These are phyloP conservation scores for Fregata magnificens DNA, from an alignment of 2,113 vertebrate species.

Conservation along the genomic window DNA sequence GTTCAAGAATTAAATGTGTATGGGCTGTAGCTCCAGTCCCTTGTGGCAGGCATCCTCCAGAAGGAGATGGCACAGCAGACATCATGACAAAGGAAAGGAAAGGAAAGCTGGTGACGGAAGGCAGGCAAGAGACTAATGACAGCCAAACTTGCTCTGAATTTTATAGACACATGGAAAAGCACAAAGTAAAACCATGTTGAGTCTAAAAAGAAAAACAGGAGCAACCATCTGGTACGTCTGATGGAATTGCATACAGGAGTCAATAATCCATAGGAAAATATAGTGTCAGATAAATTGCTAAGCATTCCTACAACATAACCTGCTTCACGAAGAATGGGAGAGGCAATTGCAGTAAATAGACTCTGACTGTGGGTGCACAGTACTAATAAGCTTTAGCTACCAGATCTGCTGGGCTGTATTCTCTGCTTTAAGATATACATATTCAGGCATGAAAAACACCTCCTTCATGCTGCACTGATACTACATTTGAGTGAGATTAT, in stretches of 20 bases:
- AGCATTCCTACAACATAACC: not conserved
- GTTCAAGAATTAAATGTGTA: slow-evolving; percentile 34
- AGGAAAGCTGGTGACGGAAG: not conserved
- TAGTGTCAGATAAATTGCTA: not conserved
- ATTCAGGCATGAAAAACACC: not conserved
- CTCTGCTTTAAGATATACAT: not conserved
- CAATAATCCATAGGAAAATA: not conserved
- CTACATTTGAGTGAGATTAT: slow-evolving; percentile 5
- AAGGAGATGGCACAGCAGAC: not conserved
- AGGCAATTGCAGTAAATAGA: not conserved
- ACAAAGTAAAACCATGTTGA: not conserved
- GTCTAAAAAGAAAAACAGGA: not conserved
- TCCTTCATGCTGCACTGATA: not conserved
- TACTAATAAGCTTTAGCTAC: not conserved
- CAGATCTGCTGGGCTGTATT: not conserved
- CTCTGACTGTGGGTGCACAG: not conserved
- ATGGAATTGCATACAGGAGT: not conserved
- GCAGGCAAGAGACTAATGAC: not conserved
- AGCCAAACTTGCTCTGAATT: not conserved
- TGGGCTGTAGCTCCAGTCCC: not conserved
- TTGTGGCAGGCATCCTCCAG: not conserved
- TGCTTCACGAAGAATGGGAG: not conserved
- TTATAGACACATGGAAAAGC: not conserved
- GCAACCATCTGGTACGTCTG: not conserved
- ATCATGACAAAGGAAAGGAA: not conserved